These are phyloP conservation scores for Dicyrtomina minuta DNA, from an alignment of 2,888 invertebrate species.

Conservation along the genomic window DNA sequence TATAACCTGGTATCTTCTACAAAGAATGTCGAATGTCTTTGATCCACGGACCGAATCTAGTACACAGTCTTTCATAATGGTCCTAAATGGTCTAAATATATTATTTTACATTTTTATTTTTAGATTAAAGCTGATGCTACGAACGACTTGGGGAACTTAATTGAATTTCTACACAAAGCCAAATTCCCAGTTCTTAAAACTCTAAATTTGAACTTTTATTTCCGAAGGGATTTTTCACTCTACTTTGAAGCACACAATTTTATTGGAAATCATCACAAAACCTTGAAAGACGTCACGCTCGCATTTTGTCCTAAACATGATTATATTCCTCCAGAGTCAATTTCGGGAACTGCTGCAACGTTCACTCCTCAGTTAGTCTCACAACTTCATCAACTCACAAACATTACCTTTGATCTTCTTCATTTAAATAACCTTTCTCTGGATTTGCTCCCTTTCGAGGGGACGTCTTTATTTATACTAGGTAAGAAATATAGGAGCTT, in stretches of 20 bases:
- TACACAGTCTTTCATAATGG: too few relatives aligned
- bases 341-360: background rate
- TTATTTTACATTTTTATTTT: too few relatives aligned
- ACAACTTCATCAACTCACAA: slow-evolving; percentile 1
- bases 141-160: background rate
- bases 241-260: slow-evolving; percentile 21
- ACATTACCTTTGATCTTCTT: background rate
- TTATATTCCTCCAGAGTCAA: background rate
- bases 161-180: slow-evolving; percentile 6
- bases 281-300: background rate
- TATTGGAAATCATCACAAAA: background rate
- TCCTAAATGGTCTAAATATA: too few relatives aligned
- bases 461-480: slow-evolving; percentile 17
- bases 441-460: slow-evolving; percentile 18
- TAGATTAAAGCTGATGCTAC: background rate
- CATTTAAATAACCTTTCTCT: slow-evolving; percentile 6
- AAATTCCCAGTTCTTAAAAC: background rate
- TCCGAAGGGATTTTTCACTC: slow-evolving; percentile 3
- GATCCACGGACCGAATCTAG: too few relatives aligned
- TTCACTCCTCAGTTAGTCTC: background rate
- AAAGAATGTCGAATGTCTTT: too few relatives aligned
- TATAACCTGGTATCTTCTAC: too few relatives aligned
- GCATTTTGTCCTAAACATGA: slow-evolving; percentile 12
- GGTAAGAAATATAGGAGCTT: too few relatives aligned
- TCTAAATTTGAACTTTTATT: slow-evolving; percentile 2